Evolutionary conservation across 2,888 invertebrate genomes (phyloP).

Genomic region (Ypsolopha sequella): DNA sequence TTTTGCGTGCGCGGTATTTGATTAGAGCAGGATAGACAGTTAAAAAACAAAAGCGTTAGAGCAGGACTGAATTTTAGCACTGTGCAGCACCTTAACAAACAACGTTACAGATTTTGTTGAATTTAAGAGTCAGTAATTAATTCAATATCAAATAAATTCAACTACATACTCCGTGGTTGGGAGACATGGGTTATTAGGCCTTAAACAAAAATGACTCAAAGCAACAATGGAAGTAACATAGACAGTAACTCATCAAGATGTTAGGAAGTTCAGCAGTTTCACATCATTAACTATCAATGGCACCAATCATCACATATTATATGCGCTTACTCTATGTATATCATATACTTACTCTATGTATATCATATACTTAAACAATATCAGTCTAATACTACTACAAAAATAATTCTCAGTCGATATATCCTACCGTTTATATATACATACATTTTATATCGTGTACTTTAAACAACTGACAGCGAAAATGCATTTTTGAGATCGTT

Average conservation of each 20-base stretch:
- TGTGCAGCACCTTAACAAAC: too few relatives aligned
- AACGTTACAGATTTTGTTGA: too few relatives aligned
- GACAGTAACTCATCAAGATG: constrained; percentile 43
- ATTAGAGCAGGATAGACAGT: too few relatives aligned
- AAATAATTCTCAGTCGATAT: constrained; percentile 70
- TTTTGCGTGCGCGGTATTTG: too few relatives aligned
- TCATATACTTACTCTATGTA: constrained; percentile 27
- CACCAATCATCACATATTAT: constrained; percentile 69
- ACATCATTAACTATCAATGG: constrained; percentile 66
- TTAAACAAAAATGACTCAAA: constrained; percentile 15
- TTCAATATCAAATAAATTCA: too few relatives aligned
- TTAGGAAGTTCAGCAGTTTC: constrained; percentile 40
- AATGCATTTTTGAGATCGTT: constrained; percentile 58
- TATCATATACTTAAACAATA: constrained; percentile 46
- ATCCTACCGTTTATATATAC: constrained; percentile 37
- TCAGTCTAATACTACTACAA: constrained; percentile 69
- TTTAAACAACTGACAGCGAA: constrained; percentile 32
- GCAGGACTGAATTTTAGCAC: too few relatives aligned
- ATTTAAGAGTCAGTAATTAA: too few relatives aligned
- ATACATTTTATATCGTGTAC: constrained; percentile 29
- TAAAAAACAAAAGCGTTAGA: too few relatives aligned
- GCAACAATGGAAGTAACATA: constrained; percentile 62
- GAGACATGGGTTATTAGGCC: not conserved
- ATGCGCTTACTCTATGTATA: constrained; percentile 19
- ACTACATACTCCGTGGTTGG: too few relatives aligned